Evolutionary conservation across 2,797 vertebrate genomes (phyloP).

Genomic region (Gymnocypris eckloni): DNA sequence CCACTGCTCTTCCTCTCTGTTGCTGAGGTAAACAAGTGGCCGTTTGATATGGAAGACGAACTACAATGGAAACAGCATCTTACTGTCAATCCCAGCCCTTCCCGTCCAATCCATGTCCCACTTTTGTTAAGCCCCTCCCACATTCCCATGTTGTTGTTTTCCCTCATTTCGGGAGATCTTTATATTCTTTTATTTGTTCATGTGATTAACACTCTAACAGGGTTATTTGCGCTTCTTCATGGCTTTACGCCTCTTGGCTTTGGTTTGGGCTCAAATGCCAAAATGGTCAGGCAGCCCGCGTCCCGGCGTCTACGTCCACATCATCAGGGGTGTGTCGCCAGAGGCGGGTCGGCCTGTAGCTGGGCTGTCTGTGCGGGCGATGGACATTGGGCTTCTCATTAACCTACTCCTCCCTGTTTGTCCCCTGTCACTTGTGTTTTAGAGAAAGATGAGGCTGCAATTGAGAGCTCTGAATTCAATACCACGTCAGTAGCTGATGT

Average conservation of each 20-base stretch:
- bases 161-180: slow-evolving; percentile 52
- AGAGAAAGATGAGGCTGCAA: slow-evolving; percentile 99
- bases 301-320: slow-evolving; percentile 51
- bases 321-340: slow-evolving; percentile 20
- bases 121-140: slow-evolving; percentile 35
- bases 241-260: slow-evolving; percentile 87
- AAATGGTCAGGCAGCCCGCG: slow-evolving; percentile 83
- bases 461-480: slow-evolving; percentile 99
- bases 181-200: slow-evolving; percentile 62
- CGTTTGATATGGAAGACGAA: slow-evolving; percentile 76
- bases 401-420: slow-evolving; percentile 99
- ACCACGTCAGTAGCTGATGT: slow-evolving; percentile 99
- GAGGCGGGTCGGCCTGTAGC: slow-evolving; percentile 55
- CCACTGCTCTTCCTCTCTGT: slow-evolving; percentile 54
- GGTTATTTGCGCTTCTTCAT: slow-evolving; percentile 82
- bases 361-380: slow-evolving; percentile 69
- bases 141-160: slow-evolving; percentile 40
- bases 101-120: slow-evolving; percentile 38
- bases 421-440: slow-evolving; percentile 99
- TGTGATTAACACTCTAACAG: slow-evolving; percentile 87
- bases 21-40: slow-evolving; percentile 71
- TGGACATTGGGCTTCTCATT: slow-evolving; percentile 95
- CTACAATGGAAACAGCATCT: slow-evolving; percentile 67
- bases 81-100: slow-evolving; percentile 57
- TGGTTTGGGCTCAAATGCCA: slow-evolving; percentile 83